Evolutionary conservation across 2,888 invertebrate genomes (phyloP).

Genomic region (Chrysodeixis includens): DNA sequence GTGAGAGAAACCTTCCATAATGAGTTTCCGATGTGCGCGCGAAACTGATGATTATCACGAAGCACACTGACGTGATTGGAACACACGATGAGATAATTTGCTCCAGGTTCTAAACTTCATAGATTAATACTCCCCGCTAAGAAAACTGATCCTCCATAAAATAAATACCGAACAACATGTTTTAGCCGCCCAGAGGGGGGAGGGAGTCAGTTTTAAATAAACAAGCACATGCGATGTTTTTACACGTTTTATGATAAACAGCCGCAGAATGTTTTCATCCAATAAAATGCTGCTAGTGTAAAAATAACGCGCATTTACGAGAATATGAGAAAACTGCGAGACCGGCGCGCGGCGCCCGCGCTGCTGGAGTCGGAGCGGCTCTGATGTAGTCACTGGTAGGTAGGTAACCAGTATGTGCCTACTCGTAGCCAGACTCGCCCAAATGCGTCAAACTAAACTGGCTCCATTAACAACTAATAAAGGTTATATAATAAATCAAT

Average conservation of each 20-base stretch:
- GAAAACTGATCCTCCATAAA: too few species aligned
- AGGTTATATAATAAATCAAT: neutral
- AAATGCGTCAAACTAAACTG: neutral
- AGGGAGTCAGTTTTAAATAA: constrained; percentile 29
- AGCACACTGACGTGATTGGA: too few species aligned
- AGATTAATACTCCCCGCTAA: too few species aligned
- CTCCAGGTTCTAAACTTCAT: too few species aligned
- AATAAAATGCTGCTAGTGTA: constrained; percentile 9
- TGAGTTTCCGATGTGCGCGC: too few species aligned
- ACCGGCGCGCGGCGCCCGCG: neutral
- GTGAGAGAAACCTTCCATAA: too few species aligned
- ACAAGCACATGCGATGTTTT: constrained; percentile 38
- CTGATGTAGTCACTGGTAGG: too few species aligned
- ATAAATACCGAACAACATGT: too few species aligned
- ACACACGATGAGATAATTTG: too few species aligned
- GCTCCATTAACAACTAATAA: constrained; percentile 3
- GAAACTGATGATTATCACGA: too few species aligned
- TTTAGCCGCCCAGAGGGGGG: neutral
- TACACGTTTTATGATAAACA: constrained; percentile 54
- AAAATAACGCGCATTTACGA: constrained; percentile 18
- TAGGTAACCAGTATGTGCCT: neutral
- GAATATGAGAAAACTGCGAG: neutral
- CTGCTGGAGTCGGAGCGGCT: too few species aligned
- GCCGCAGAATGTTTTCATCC: constrained; percentile 24
- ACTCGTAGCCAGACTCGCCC: neutral